Base-by-base conservation (phyloP, 2,113 vertebrate genomes). In the Sylvietta virens region DNA sequence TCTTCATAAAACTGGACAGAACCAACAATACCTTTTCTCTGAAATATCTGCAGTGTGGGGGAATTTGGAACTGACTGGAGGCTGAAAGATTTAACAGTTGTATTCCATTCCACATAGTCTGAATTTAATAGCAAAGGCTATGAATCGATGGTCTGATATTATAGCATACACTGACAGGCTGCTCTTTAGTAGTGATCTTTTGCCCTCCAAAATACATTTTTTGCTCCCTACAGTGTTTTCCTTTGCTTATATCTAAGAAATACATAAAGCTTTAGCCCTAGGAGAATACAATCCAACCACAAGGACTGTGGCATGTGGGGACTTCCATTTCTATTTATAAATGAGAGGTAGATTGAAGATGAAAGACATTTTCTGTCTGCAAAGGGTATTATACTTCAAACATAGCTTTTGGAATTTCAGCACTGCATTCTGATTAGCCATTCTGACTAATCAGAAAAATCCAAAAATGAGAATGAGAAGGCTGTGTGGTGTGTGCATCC, bases 241-340 rank as follows among this genome's bases (percentile, higher is more conserved):
- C 23, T 17, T 61, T 88, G 39, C 50, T 71, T 74, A 37, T 70
- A 83, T 85, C 67, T 94, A 88, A 84, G 87, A 96, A 93, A 93
- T 47, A 90, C 19, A 39, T 60, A 26, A 69, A 84, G 30, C 47
- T 94, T 42, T 95, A 87, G 80, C 61, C 57, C n/a, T 39, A 7
- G 7, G 22, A 90, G 40, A 33, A 45, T 6, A 40, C 39, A 87
- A 44, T 56, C 56, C 58, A 85, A 37, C 37, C 30, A 65, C 14
- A 17, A 27, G 48, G 17, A 15, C 9, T 51, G 18, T 58, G 11
- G 11, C 44, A 27, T 30, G 10, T 31, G 7, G 24, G 53, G 47
- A 26, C 77, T 91, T 67, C 17, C 19, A 47, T 91, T 97, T 97
- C 95, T 96, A 10, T 94, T 97, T 97, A n/a, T n/a, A n/a, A n/a